Percentiles rank a stretch among this genome's conserved stretches.
These are phyloP conservation scores for Nylanderia fulva DNA, from an alignment of 1,140 invertebrate species.

Conservation along the genomic window DNA sequence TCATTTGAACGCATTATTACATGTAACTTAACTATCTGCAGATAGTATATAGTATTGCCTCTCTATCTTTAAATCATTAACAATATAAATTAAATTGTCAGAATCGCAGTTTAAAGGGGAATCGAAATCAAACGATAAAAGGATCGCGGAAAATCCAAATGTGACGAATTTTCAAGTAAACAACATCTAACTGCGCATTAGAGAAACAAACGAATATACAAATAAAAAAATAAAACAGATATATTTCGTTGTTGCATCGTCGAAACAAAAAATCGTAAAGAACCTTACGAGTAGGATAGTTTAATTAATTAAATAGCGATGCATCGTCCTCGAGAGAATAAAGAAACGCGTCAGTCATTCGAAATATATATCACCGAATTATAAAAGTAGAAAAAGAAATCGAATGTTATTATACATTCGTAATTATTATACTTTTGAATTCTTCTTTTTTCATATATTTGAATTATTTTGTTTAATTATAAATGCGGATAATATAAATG, in stretches of 20 bases:
- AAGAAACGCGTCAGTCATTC: slow-evolving; percentile 32
- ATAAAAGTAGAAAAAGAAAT: slow-evolving; percentile 35
- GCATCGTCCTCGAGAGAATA: slow-evolving; percentile 1
- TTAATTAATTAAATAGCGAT: slow-evolving; percentile 32
- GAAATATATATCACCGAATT: slow-evolving; percentile 27
- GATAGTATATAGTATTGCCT: slow-evolving; percentile 58
- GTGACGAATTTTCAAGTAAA: slow-evolving; percentile 33
- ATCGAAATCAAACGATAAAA: slow-evolving; percentile 16
- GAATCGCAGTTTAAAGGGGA: slow-evolving; percentile 17
- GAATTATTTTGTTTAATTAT: background rate
- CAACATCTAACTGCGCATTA: slow-evolving; percentile 8
- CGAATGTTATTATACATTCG: background rate
- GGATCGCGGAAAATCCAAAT: slow-evolving; percentile 14
- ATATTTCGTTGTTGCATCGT: slow-evolving; percentile 25
- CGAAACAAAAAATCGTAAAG: slow-evolving; percentile 18
- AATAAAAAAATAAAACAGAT: slow-evolving; percentile 51
- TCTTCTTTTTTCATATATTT: background rate
- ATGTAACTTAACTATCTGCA: slow-evolving; percentile 51
- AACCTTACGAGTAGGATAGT: background rate
- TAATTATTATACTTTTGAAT: slow-evolving; percentile 29
- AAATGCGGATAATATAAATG: background rate
- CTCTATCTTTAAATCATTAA: slow-evolving; percentile 48
- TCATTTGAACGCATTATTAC: slow-evolving; percentile 54
- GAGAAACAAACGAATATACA: slow-evolving; percentile 42
- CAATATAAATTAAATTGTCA: slow-evolving; percentile 33